phyloP scores from a whole-genome alignment of 2,797 vertebrate genomes.

The Toxotes lorentzi region DNA sequence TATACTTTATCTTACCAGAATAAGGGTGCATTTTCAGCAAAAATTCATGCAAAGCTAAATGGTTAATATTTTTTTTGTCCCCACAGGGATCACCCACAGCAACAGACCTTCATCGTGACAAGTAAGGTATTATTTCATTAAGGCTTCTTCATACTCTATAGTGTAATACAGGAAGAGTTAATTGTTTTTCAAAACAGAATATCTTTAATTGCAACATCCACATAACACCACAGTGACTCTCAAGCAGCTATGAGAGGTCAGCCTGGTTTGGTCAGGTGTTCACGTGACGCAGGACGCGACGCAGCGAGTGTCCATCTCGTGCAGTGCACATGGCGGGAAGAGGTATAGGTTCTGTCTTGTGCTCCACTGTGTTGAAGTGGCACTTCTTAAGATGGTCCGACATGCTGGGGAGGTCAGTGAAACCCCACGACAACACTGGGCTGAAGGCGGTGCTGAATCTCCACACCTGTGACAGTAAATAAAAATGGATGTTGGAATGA shows the following conservation, averaged over 20 bases:
- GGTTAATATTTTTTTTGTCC: constrained; percentile 33
- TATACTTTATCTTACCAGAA: constrained; percentile 57
- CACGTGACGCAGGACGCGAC: constrained; percentile 87
- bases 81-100: constrained; percentile 27
- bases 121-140: constrained; percentile 87
- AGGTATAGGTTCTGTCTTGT: constrained; percentile 92
- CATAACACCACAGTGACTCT: constrained; percentile 87
- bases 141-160: constrained; percentile 81
- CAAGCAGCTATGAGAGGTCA: constrained; percentile 84
- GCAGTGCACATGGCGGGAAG: constrained; percentile 97
- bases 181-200: constrained; percentile 80
- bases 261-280: constrained; percentile 69
- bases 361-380: constrained; percentile 92
- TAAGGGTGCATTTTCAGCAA: constrained; percentile 72
- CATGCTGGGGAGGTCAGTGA: constrained; percentile 95
- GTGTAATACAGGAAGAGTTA: constrained; percentile 76
- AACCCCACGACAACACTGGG: constrained; percentile 94
- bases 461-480: constrained; percentile 89
- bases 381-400: constrained; percentile 96
- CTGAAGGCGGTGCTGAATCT: constrained; percentile 97
- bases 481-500: neutral
- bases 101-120: constrained; percentile 83
- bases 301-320: constrained; percentile 91
- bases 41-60: constrained; percentile 75
- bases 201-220: constrained; percentile 60